Evolutionary conservation across 1,140 invertebrate species (phyloP), one percentile per base, ranked within the genome.

Genomic region (Drosophila pandora): DNA sequence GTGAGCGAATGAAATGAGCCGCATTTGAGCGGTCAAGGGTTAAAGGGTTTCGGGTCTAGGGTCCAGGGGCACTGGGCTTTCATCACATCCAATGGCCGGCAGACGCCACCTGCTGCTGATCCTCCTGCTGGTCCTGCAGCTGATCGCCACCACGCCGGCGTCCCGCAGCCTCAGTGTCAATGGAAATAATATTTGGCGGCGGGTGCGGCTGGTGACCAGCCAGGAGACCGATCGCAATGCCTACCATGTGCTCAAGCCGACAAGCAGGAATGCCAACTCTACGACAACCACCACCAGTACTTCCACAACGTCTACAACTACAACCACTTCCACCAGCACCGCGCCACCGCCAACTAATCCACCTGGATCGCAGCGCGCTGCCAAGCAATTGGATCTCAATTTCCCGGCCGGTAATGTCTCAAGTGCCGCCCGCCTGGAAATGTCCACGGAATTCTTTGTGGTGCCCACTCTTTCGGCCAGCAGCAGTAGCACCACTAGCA

Each of bases 401-500:
- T 61, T 89, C 45, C 60, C 56, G 28, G 71, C 65, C 30, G 61
- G 39, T n/a, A 90, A 84, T 45, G 65, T 91, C 9, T 91, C 93
- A n/a, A 93, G 93, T 76, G 93, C 93, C 3, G 93, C 94, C 65
- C 93, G 94, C 2, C 84, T 95, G 23, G 95, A 96, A 88, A 94
- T 96, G 93, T 96, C 95, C 83, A 96, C 95, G 2, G 95, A 96
- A 90, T 96, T 95, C 89, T 96, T 96, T 90, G 92, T 95, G 56
- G 93, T 96, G 71, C 95, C 95, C 9, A 90, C 79, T 23, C 79
- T 85, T 2, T 58, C 60, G 4, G 9, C 73, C 13, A 74, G 64
- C n/a, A 77, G 37, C 48, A 53, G 48, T 68, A 54, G 55, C 57
- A 48, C 49, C 43, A 49, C 61, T 49, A 47, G 43, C 37, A 57